These are phyloP conservation scores for Aphis craccivora DNA, from an alignment of 1,140 invertebrate genomes.

Conservation along the genomic window DNA sequence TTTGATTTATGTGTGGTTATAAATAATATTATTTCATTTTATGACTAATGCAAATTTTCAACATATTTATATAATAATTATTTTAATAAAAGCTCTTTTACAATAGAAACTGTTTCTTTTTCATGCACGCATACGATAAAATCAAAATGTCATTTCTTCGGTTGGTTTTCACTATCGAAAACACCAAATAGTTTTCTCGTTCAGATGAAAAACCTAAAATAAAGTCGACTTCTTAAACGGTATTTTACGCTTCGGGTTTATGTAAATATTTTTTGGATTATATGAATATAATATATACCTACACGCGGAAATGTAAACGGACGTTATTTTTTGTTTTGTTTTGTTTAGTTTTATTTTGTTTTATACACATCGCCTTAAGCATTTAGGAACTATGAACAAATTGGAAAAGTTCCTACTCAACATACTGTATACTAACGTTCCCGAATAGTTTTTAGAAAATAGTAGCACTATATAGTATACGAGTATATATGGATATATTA, in stretches of 20 bases:
- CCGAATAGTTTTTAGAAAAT: not conserved
- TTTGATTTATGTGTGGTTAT: not conserved
- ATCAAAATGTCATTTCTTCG: not conserved
- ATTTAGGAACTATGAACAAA: slow-evolving; percentile 27
- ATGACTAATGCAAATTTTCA: not conserved
- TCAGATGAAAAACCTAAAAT: not conserved
- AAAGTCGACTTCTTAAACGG: slow-evolving; percentile 3
- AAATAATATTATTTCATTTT: not conserved
- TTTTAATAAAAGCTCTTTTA: not conserved
- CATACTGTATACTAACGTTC: not conserved
- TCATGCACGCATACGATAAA: not conserved
- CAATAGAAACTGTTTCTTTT: not conserved
- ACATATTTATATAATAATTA: not conserved
- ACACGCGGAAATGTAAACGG: not conserved
- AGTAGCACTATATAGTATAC: not conserved
- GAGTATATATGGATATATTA: not conserved
- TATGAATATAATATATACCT: not conserved
- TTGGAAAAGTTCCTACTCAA: slow-evolving; percentile 32
- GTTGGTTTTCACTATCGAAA: not conserved
- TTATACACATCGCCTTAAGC: not conserved
- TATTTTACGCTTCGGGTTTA: slow-evolving; percentile 31
- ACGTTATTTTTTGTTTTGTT: not conserved
- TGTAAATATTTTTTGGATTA: slow-evolving; percentile 40
- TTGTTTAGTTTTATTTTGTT: not conserved
- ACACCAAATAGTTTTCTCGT: not conserved